Base-by-base conservation (phyloP, 2,797 vertebrate species). In the Sternarchorhynchus goeldii region DNA sequence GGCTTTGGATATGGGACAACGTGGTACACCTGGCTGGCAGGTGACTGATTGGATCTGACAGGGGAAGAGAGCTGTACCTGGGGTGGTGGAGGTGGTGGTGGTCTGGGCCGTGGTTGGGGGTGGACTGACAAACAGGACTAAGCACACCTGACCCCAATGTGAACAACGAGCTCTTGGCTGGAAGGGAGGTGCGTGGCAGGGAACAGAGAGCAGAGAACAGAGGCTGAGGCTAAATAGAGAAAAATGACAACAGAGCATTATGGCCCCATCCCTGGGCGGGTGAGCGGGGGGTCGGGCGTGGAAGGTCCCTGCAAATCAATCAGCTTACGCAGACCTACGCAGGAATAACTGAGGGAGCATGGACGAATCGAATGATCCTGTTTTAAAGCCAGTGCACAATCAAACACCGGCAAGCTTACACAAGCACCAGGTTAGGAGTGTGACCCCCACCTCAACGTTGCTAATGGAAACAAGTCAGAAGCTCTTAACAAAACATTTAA, bases 1-100 rank as follows among this genome's bases (percentile, higher is more conserved):
- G 68, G 62, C 63, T 81, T 80, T 81, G 71, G 81, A 75, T 75
- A 80, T 31, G 17, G 58, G 57, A 65, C 57, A 75, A 36, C 32
- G 29, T 41, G 14, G 65, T 74, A 36, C 60, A 72, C 56, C 56
- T 78, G 77, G 74, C 36, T 66, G 58, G 58, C 77, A 82, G 36
- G 66, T 78, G 79, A 83, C 63, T 73, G 58, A 83, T 85, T 67
- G 76, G 56, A 83, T 72, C 66, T 50, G 75, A 83, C 74, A 81
- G 77, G 65, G 66, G 53, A 82, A 62, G 45, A 72, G 59, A 82
- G 70, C 72, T 73, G 56, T 59, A 80, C 77, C 57, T 78, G 79
- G 76, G 45, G 80, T 59, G 64, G 10, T 31, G 71, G 45, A 45
- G 75, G 29, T 39, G 56, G 63, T 31, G 56, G 10, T 31, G 71